Percentiles rank a stretch among this genome's conserved stretches.
Conservation (phyloP, 2,888 invertebrate species). For the Sinopyrophorus schimmeli region DNA sequence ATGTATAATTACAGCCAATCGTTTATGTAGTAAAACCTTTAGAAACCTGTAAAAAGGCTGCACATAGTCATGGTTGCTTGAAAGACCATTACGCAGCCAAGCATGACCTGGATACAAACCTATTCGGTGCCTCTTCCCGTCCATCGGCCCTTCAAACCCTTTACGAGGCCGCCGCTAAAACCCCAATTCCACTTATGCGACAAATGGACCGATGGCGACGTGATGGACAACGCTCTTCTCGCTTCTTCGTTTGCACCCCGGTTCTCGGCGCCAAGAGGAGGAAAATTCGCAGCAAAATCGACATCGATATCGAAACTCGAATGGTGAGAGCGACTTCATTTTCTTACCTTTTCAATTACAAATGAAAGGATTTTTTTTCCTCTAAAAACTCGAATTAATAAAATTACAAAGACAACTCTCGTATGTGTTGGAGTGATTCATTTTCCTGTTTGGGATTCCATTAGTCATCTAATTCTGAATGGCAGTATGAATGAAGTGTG, state of each 20-base stretch:
- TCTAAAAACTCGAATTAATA: neutral
- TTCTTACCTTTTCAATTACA: conserved; percentile 18
- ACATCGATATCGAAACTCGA: conserved; percentile 85
- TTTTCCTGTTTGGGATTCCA: too few relatives aligned
- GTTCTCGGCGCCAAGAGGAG: conserved; percentile 73
- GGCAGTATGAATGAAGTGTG: too few relatives aligned
- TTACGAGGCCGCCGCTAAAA: conserved; percentile 76
- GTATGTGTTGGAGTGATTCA: conserved; percentile 1
- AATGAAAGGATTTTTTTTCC: neutral
- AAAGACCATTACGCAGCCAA: conserved; percentile 76
- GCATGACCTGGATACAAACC: conserved; percentile 69
- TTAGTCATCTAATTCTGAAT: too few relatives aligned
- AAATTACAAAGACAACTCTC: neutral
- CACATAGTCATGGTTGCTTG: too few relatives aligned
- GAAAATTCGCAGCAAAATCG: conserved; percentile 68
- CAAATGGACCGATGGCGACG: conserved; percentile 70
- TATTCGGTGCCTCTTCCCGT: conserved; percentile 75
- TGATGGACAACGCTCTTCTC: conserved; percentile 64
- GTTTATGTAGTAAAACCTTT: too few relatives aligned
- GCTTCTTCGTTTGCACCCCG: conserved; percentile 79
- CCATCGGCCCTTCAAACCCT: conserved; percentile 75
- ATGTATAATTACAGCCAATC: too few relatives aligned
- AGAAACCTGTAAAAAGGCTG: too few relatives aligned
- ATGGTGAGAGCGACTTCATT: too few relatives aligned
- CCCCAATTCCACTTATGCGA: conserved; percentile 65